These are phyloP conservation scores for Bucorvus abyssinicus DNA, from an alignment of 2,797 vertebrate species.

Conservation along the genomic window DNA sequence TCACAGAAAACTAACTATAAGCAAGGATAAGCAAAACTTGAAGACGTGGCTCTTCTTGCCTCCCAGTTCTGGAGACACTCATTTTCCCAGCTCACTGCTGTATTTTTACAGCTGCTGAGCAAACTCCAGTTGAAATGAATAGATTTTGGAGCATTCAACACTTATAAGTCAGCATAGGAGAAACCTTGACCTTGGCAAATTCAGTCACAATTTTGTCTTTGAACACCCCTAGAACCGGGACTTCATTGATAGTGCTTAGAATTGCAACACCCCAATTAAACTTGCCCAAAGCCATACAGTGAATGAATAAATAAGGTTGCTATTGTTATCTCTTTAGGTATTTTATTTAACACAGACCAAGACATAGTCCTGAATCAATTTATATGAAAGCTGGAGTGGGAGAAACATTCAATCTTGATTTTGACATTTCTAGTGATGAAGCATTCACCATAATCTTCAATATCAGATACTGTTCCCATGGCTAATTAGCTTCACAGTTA, in stretches of 20 bases:
- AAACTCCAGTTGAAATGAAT: not conserved
- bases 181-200: not conserved
- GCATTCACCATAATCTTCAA: not conserved
- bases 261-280: not conserved
- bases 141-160: not conserved
- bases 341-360: not conserved
- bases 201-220: not conserved
- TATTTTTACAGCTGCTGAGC: not conserved
- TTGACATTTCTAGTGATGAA: not conserved
- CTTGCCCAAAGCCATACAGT: not conserved
- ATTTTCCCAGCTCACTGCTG: not conserved
- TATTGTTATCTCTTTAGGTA: not conserved
- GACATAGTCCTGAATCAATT: not conserved
- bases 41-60: fast-evolving
- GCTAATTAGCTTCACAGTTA: not conserved
- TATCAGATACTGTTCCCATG: not conserved
- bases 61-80: not conserved
- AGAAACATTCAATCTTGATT: not conserved
- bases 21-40: not conserved
- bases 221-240: not conserved
- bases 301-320: not conserved
- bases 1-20: not conserved
- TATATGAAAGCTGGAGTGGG: not conserved
- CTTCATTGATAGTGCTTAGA: not conserved
- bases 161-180: not conserved